Evolutionary conservation across 2,888 invertebrate species (phyloP), one percentile per base, ranked within the genome.

Genomic region (Lithophane leautieri): DNA sequence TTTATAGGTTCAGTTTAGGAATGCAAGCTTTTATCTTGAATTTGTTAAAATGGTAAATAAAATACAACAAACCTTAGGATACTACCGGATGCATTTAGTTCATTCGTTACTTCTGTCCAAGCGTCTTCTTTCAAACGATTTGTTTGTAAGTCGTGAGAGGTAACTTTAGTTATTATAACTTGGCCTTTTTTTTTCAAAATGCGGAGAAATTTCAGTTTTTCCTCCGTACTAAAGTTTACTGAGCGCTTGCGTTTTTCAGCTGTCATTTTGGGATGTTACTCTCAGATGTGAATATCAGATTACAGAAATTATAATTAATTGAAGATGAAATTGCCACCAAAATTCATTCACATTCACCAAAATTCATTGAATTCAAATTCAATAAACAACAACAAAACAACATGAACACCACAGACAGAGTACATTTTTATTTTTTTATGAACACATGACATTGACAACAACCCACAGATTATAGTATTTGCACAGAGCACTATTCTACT

Each of bases 51-150:
- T 19, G 14, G 14, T 14, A 44, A 72, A 28, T 72, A n/a, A n/a
- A 42, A 7, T 54, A 58, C 2, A 19, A 40, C 52, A 0, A 52
- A 67, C 74, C 74, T 61, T 34, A 34, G 6, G 16, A 75, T 47
- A 44, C 52, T 16, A 16, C 61, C 62, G 40, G 76, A 56, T 56
- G 75, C 47, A 56, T 75, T 75, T 47, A 75, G 19, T 28, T 62
- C 76, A 28, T 75, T 28, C n/a, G 7, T 75, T 75, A 76, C 58
- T 58, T 63, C 63, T 42, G 61, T 76, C 76, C 75, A 76, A 76
- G 75, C 75, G 16, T 76, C 65, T 76, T 76, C 75, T 50, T 75
- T 75, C 42, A 76, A 58, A 44, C 75, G 75, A 58, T 76, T 76
- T 50, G 75, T 65, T 50, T 65, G 58, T 19, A 65, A 65, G 50